Evolutionary conservation across 1,140 invertebrate species (phyloP).

Genomic region (Chymomyza costata): DNA sequence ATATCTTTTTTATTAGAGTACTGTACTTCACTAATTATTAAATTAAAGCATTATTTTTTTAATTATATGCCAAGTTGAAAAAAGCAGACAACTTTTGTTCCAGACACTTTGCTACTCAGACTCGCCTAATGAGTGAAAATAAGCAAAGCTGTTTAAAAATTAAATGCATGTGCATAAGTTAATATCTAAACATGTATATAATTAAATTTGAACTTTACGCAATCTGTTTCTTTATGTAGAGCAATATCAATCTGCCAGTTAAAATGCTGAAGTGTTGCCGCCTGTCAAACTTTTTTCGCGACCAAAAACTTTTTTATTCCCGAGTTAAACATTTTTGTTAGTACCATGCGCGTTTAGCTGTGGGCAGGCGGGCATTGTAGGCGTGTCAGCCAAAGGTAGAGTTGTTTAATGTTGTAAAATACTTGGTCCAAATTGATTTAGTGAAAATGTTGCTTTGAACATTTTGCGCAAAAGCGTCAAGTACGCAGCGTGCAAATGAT

Average conservation of each 20-base stretch:
- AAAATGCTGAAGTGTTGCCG: too few species aligned
- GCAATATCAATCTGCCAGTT: too few species aligned
- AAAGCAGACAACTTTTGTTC: conserved; percentile 29
- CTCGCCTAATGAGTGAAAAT: conserved; percentile 51
- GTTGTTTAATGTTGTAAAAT: conserved; percentile 38
- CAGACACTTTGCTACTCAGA: conserved; percentile 45
- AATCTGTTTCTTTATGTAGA: too few species aligned
- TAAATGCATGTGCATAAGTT: conserved; percentile 23
- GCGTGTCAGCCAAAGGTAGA: too few species aligned
- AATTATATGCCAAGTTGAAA: too few species aligned
- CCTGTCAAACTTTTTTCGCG: conserved; percentile 22
- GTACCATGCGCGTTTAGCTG: too few species aligned
- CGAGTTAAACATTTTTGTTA: too few species aligned
- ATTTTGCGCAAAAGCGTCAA: conserved; percentile 24
- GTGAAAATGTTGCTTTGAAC: conserved; percentile 57
- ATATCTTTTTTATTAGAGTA: too few species aligned
- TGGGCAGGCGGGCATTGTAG: too few species aligned
- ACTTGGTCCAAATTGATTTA: conserved; percentile 67
- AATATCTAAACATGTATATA: conserved; percentile 30
- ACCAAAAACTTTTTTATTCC: conserved; percentile 14
- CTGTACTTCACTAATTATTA: too few species aligned
- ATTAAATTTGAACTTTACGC: conserved; percentile 11
- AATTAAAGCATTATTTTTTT: too few species aligned
- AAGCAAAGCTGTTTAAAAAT: conserved; percentile 40
- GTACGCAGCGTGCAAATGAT: conserved; percentile 4